Evolutionary conservation across 2,888 invertebrate genomes (phyloP).

Genomic region (Tiliacea aurago): DNA sequence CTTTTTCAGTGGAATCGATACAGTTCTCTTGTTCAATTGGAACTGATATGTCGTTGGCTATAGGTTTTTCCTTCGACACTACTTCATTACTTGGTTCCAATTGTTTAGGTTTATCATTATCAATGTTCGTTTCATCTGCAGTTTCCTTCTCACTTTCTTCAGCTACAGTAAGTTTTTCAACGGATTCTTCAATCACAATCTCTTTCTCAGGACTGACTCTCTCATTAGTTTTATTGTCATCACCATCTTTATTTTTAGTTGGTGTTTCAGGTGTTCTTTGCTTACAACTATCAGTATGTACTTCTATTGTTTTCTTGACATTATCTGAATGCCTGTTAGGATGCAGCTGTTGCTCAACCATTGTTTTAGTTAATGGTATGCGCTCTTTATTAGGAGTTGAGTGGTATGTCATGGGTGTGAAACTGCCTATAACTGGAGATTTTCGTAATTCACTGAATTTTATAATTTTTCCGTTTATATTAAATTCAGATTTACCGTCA

Average conservation of each 20-base stretch:
- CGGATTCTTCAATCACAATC: slow-evolving; percentile 35
- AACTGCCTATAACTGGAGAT: slow-evolving; percentile 84
- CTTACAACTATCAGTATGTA: slow-evolving; percentile 83
- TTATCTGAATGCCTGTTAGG: slow-evolving; percentile 86
- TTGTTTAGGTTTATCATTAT: slow-evolving; percentile 3
- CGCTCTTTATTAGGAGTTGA: slow-evolving; percentile 88
- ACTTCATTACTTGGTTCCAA: slow-evolving; percentile 23
- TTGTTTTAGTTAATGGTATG: slow-evolving; percentile 86
- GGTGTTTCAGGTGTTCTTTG: slow-evolving; percentile 72
- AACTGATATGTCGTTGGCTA: slow-evolving; percentile 16
- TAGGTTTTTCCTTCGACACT: slow-evolving; percentile 17
- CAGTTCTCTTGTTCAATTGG: slow-evolving; percentile 35
- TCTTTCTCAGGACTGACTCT: slow-evolving; percentile 47
- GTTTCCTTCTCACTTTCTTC: slow-evolving; percentile 30
- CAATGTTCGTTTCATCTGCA: slow-evolving; percentile 28
- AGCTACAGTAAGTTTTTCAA: slow-evolving; percentile 21
- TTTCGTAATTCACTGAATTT: slow-evolving; percentile 85
- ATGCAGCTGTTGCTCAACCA: slow-evolving; percentile 86
- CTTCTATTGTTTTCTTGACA: slow-evolving; percentile 87
- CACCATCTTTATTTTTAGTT: slow-evolving; percentile 59
- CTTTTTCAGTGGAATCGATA: slow-evolving; percentile 37
- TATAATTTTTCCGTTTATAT: slow-evolving; percentile 82
- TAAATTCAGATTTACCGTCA: slow-evolving; percentile 79
- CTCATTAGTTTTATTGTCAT: slow-evolving; percentile 51
- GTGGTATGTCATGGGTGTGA: slow-evolving; percentile 85